Percentiles rank a stretch among this genome's conserved stretches.
Conservation (phyloP, 2,888 invertebrate genomes). For the Synanthedon tipuliformis region DNA sequence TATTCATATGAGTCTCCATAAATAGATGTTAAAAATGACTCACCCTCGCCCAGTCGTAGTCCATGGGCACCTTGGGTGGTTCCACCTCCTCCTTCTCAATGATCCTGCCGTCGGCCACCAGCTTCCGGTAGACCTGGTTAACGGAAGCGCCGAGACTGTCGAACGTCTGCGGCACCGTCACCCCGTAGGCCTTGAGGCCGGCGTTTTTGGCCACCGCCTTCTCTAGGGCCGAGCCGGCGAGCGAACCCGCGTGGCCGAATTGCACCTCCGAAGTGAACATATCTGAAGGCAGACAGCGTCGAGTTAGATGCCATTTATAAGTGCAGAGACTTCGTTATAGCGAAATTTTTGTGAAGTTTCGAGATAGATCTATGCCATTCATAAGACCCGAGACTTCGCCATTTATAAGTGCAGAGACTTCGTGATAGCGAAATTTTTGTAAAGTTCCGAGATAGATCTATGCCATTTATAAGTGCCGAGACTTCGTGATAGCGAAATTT, state of each 20-base stretch:
- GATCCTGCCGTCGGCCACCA: slow-evolving; percentile 86
- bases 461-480: too few relatives aligned
- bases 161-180: slow-evolving; percentile 91
- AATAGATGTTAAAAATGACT: slow-evolving; percentile 16
- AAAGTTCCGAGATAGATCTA: too few relatives aligned
- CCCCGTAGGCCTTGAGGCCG: slow-evolving; percentile 84
- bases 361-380: too few relatives aligned
- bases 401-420: too few relatives aligned
- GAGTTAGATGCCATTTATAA: too few relatives aligned
- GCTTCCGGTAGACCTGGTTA: slow-evolving; percentile 74
- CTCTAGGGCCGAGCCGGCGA: slow-evolving; percentile 93
- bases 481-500: too few relatives aligned
- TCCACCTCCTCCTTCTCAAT: slow-evolving; percentile 91
- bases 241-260: slow-evolving; percentile 99
- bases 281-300: slow-evolving; percentile 49
- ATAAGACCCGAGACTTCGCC: too few relatives aligned
- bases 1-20: too few relatives aligned
- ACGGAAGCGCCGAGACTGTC: slow-evolving; percentile 79
- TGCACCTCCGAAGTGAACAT: slow-evolving; percentile 94
- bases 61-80: slow-evolving; percentile 99
- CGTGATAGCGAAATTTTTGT: too few relatives aligned
- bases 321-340: too few relatives aligned
- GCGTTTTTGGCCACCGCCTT: slow-evolving; percentile 94
- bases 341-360: too few relatives aligned
- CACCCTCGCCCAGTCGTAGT: slow-evolving; percentile 96